These are phyloP conservation scores for Fregata magnificens DNA, from an alignment of 2,113 vertebrate genomes.

Conservation along the genomic window DNA sequence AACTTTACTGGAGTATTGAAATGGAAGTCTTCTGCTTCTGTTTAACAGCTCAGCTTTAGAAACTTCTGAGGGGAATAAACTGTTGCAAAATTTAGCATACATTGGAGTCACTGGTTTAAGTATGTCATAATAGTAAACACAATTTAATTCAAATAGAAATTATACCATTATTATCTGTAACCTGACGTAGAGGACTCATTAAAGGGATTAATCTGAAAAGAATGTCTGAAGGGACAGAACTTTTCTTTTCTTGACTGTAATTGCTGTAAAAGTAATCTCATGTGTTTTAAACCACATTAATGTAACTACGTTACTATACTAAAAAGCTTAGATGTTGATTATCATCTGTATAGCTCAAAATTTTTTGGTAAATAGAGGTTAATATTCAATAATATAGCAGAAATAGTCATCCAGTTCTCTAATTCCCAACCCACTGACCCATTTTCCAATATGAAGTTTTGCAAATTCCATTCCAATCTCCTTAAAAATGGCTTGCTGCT, in stretches of 20 bases:
- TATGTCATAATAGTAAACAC: not conserved
- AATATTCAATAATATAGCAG: not conserved
- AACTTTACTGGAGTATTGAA: not conserved
- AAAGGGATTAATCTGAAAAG: not conserved
- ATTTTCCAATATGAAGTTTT: not conserved
- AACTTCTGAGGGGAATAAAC: not conserved
- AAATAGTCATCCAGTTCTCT: not conserved
- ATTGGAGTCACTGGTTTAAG: not conserved
- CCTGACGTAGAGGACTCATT: not conserved
- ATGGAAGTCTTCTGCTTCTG: not conserved
- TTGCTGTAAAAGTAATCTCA: not conserved
- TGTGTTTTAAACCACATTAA: not conserved
- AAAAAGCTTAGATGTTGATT: not conserved
- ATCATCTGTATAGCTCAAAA: not conserved
- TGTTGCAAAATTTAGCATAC: not conserved
- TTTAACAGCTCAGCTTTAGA: not conserved
- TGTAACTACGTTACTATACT: not conserved
- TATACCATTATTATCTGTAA: not conserved
- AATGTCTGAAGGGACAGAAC: not conserved
- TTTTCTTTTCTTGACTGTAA: not conserved
- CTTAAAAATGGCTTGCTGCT: not conserved
- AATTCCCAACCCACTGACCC: not conserved
- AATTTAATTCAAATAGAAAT: not conserved
- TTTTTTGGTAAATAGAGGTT: not conserved
- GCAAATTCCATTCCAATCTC: not conserved